Percentiles rank a stretch among this genome's conserved stretches.
phyloP scores from a whole-genome alignment of 2,888 invertebrate genomes.

The Prosapia bicincta region DNA sequence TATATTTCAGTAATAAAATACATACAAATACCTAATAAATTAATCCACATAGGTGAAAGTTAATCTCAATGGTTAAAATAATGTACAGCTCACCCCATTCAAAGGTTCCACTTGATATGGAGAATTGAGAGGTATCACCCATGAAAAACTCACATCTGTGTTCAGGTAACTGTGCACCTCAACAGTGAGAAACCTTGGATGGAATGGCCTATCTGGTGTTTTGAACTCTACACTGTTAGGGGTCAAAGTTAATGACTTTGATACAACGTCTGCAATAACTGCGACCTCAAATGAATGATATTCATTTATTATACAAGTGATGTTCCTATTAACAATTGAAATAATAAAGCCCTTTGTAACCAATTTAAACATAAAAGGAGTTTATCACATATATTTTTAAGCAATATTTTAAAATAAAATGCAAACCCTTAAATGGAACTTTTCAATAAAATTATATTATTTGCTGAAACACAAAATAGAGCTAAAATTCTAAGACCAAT shows the following conservation, averaged over 20 bases:
- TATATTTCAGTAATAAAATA: too few relatives aligned
- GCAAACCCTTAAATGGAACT: too few relatives aligned
- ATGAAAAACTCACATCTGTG: slow-evolving; percentile 51
- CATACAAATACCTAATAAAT: too few relatives aligned
- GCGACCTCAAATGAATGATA: slow-evolving; percentile 47
- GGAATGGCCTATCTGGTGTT: slow-evolving; percentile 2
- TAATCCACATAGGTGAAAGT: too few relatives aligned
- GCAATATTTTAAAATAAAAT: too few relatives aligned
- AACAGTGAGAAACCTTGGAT: slow-evolving; percentile 36
- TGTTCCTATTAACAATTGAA: slow-evolving; percentile 24
- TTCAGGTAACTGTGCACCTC: slow-evolving; percentile 54
- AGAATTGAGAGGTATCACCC: slow-evolving; percentile 38
- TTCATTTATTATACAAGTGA: slow-evolving; percentile 47
- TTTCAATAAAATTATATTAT: too few relatives aligned
- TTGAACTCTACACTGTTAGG: slow-evolving; percentile 30
- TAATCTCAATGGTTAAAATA: too few relatives aligned
- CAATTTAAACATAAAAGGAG: too few relatives aligned
- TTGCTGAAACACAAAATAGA: too few relatives aligned
- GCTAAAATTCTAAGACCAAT: too few relatives aligned
- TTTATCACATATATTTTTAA: too few relatives aligned
- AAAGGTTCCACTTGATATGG: slow-evolving; percentile 13
- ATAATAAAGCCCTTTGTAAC: too few relatives aligned
- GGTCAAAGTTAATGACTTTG: slow-evolving; percentile 43
- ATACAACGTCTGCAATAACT: slow-evolving; percentile 46
- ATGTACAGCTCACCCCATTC: neutral